A percentile compares a stretch with the other conserved stretches of the same genome.
Conservation (phyloP, 2,113 vertebrate genomes). For the Microtus oregoni region DNA sequence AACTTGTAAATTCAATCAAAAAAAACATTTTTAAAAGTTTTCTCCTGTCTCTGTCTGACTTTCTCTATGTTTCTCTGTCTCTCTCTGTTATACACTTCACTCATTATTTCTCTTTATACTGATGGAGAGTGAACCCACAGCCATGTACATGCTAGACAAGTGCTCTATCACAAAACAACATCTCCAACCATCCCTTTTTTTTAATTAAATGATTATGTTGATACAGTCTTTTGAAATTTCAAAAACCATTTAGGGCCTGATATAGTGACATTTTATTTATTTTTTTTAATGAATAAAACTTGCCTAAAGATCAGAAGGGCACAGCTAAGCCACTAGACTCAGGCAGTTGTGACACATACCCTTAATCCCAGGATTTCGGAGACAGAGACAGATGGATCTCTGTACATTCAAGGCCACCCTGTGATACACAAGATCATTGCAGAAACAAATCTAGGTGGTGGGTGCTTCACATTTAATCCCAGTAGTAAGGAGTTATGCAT, state of each 20-base stretch:
- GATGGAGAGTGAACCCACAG: background rate
- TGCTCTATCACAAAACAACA: background rate
- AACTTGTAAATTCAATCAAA: background rate
- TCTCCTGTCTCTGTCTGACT: background rate
- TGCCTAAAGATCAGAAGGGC: too few species aligned
- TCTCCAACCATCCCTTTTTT: background rate
- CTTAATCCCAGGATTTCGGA: too few species aligned
- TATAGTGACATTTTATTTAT: too few species aligned
- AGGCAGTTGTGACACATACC: too few species aligned
- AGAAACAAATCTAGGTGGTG: too few species aligned
- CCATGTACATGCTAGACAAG: background rate
- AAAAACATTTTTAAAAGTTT: background rate
- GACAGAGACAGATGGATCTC: too few species aligned
- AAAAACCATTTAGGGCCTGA: background rate
- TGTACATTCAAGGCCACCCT: too few species aligned
- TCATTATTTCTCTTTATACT: background rate
- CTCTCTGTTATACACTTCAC: background rate
- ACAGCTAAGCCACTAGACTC: too few species aligned
- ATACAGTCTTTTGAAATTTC: slow-evolving; percentile 33
- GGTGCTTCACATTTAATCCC: too few species aligned
- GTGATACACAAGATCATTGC: too few species aligned
- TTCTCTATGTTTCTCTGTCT: background rate
- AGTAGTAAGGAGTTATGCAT: too few species aligned
- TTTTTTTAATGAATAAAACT: too few species aligned
- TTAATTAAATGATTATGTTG: background rate